Conservation (phyloP, 1,140 invertebrate species). For the Helicoverpa zea region DNA sequence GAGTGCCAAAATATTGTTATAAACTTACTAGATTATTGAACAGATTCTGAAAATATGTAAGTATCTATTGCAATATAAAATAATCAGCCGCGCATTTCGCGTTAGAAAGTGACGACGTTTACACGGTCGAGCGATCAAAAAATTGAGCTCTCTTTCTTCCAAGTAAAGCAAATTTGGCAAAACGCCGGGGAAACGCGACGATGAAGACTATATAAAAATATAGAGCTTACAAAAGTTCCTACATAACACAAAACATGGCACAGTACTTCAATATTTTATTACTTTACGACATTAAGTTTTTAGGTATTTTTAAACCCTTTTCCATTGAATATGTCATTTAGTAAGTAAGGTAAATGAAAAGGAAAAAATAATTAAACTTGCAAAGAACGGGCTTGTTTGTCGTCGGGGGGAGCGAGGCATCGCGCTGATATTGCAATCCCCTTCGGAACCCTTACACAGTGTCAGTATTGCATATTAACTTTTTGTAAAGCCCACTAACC, state of each 20-base stretch:
- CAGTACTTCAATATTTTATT: conserved; percentile 38
- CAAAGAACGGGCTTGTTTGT: conserved; percentile 53
- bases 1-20: too few species aligned
- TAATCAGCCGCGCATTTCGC: conserved; percentile 5
- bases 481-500: conserved; percentile 44
- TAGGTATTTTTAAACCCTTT: conserved; percentile 5
- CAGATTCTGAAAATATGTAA: background rate
- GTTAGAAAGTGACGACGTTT: conserved; percentile 16
- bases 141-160: conserved; percentile 19
- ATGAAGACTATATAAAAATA: conserved; percentile 38
- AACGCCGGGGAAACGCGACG: conserved; percentile 30
- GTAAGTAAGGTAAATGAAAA: conserved; percentile 19
- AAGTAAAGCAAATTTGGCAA: conserved; percentile 36
- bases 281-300: conserved; percentile 6
- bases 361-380: conserved; percentile 35
- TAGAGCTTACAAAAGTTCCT: conserved; percentile 26
- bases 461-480: conserved; percentile 62
- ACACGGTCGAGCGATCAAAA: conserved; percentile 24
- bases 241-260: conserved; percentile 11
- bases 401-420: conserved; percentile 15
- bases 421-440: conserved; percentile 58
- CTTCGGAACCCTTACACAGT: conserved; percentile 52
- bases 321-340: conserved; percentile 34
- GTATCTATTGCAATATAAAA: background rate
- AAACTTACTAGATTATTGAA: background rate